These are phyloP conservation scores for Agrotis exclamationis DNA, from an alignment of 2,888 invertebrate genomes.

Conservation along the genomic window DNA sequence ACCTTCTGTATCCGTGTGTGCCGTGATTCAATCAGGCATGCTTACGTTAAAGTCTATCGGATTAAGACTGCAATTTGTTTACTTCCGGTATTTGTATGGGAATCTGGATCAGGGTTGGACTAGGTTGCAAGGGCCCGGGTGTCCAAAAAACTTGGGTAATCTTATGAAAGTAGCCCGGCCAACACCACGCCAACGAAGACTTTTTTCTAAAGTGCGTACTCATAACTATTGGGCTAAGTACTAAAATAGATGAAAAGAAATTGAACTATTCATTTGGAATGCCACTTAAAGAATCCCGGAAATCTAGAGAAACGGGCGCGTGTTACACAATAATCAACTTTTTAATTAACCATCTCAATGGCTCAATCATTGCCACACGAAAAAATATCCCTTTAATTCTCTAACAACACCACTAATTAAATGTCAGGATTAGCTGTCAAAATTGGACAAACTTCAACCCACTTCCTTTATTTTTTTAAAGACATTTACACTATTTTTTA, in stretches of 20 bases:
- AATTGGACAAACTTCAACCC: constrained; percentile 68
- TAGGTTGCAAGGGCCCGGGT: no score
- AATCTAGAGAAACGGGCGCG: background rate
- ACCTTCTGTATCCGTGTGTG: constrained; percentile 1
- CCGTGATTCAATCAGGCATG: constrained; percentile 24
- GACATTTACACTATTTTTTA: constrained; percentile 83
- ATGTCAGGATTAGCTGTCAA: constrained; percentile 74
- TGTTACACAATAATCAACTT: constrained; percentile 29
- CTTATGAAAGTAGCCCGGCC: no score
- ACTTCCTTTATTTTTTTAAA: constrained; percentile 70
- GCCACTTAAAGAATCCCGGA: constrained; percentile 7
- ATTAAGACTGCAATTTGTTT: constrained; percentile 31
- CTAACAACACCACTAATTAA: constrained; percentile 80
- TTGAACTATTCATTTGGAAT: background rate
- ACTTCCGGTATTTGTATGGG: constrained; percentile 7
- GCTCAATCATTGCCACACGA: constrained; percentile 37
- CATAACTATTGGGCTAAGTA: background rate
- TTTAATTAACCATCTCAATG: constrained; percentile 62
- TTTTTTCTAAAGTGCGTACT: no score
- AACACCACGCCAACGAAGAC: no score
- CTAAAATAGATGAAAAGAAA: background rate
- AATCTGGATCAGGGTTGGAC: background rate
- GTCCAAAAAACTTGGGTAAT: no score
- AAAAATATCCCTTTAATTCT: constrained; percentile 59
- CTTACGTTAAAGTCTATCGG: constrained; percentile 18